Base-by-base conservation (phyloP, 2,888 invertebrate genomes). In the Dolichopus griseipennis region DNA sequence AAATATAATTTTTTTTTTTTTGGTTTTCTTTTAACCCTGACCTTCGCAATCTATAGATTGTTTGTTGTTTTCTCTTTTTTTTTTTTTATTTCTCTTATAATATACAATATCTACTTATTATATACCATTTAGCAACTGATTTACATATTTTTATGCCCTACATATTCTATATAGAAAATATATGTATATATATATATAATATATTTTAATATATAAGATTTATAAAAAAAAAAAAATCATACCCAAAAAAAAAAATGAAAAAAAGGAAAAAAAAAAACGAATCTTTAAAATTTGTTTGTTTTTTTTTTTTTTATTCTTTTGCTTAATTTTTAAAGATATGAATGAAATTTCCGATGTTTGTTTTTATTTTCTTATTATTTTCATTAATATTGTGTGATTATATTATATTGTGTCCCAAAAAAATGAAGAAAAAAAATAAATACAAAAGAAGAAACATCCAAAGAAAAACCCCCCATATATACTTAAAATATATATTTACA, bases 91-190 rank as follows among this genome's bases (percentile, higher is more conserved):
- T 9, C 8, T 41, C 41, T 41, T 41, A 9, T 9, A 41, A 41
- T 41, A 5, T 41, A 9, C 41, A 41, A 41, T 41, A 5, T 41
- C 41, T 41, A n/a, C n/a, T 41, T 41, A 12, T 5, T n/a, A 41
- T 5, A 27, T 27, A 27, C 5, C 2, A 27, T 27, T 27, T 27
- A 27, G 15, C 52, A 52, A 52, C 52, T 52, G 52, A 52, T 52
- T 52, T 52, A 52, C 52, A 52, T 52, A 52, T 52, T 52, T 52
- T 52, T 52, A 52, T 52, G n/a, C 52, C 52, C 18, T 52, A 52
- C n/a, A n/a, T 52, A 52, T 52, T 52, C 2, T 18, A 15, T 52
- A n/a, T n/a, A n/a, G n/a, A n/a, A n/a, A n/a, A n/a, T 18, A 52
- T 52, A 3, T 52, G 52, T 52, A n/a, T 18, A 7, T 52, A 6